Conservation (phyloP, 2,888 invertebrate genomes). For the Glaucopsyche alexis region DNA sequence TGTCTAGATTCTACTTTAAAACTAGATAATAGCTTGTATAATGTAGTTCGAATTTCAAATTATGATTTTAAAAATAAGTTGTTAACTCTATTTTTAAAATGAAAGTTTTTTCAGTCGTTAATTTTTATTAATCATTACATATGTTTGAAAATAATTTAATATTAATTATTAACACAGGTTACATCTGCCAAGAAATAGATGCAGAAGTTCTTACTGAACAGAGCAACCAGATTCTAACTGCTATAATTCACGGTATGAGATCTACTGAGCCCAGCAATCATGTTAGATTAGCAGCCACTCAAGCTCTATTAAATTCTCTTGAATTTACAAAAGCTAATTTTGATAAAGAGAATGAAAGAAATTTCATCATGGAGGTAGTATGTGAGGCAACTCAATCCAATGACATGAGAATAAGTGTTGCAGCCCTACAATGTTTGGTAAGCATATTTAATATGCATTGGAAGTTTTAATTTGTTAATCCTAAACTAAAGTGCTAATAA, state of each 20-base stretch:
- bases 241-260: conserved; percentile 99
- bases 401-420: conserved; percentile 95
- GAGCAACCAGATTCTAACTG: conserved; percentile 98
- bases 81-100: no score
- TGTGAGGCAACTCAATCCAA: conserved; percentile 98
- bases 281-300: conserved; percentile 97
- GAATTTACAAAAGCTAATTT: conserved; percentile 99
- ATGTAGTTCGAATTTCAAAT: no score
- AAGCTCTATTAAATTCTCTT: conserved; percentile 96
- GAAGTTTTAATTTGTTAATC: background rate
- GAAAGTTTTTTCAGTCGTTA: no score
- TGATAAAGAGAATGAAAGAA: conserved; percentile 97
- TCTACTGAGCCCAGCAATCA: conserved; percentile 95
- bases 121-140: no score
- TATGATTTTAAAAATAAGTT: no score
- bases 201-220: conserved; percentile 94
- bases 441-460: conserved; percentile 42
- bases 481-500: background rate
- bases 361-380: conserved; percentile 99
- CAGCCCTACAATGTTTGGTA: conserved; percentile 98
- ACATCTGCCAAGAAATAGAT: conserved; percentile 99
- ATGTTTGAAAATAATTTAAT: background rate
- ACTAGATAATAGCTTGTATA: no score
- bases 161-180: conserved; percentile 70
- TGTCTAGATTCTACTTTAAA: no score